phyloP scores from a whole-genome alignment of 2,888 invertebrate species.

The Hemicrepidius hirtus region DNA sequence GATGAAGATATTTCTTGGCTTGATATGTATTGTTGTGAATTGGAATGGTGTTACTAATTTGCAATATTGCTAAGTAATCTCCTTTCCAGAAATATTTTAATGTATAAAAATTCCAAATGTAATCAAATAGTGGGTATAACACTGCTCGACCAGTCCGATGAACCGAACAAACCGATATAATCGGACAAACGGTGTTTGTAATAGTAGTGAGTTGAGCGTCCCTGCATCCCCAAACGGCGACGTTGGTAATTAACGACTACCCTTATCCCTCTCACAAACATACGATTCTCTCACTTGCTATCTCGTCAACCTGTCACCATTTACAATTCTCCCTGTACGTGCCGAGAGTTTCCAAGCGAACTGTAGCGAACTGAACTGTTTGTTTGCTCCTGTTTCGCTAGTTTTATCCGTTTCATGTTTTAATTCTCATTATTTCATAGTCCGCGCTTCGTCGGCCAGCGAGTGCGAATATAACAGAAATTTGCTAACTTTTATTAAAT shows the following conservation, averaged over 20 bases:
- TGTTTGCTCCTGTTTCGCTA: slow-evolving; percentile 37
- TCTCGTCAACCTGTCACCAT: slow-evolving; percentile 48
- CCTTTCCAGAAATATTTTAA: neutral
- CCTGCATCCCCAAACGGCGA: slow-evolving; percentile 46
- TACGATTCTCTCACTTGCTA: slow-evolving; percentile 45
- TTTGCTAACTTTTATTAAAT: slow-evolving; percentile 34
- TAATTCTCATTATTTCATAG: slow-evolving; percentile 42
- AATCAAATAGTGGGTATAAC: slow-evolving; percentile 43
- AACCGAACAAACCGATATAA: slow-evolving; percentile 49
- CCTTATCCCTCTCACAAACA: slow-evolving; percentile 32
- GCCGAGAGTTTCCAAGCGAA: slow-evolving; percentile 39
- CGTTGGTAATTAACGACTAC: slow-evolving; percentile 48
- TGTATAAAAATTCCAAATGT: slow-evolving; percentile 27
- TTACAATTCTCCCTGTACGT: slow-evolving; percentile 45
- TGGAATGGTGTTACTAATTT: neutral
- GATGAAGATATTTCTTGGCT: neutral
- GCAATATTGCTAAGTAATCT: neutral
- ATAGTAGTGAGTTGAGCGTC: slow-evolving; percentile 36
- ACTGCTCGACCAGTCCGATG: slow-evolving; percentile 40
- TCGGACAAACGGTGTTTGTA: slow-evolving; percentile 48
- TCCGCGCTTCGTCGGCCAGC: slow-evolving; percentile 29
- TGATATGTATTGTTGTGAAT: neutral
- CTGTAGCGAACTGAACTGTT: slow-evolving; percentile 34
- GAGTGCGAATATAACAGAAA: slow-evolving; percentile 26
- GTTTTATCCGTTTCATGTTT: slow-evolving; percentile 40